A percentile compares a stretch with the other conserved stretches of the same genome.
phyloP scores from a whole-genome alignment of 2,113 vertebrate species.

The Mus spicilegus region DNA sequence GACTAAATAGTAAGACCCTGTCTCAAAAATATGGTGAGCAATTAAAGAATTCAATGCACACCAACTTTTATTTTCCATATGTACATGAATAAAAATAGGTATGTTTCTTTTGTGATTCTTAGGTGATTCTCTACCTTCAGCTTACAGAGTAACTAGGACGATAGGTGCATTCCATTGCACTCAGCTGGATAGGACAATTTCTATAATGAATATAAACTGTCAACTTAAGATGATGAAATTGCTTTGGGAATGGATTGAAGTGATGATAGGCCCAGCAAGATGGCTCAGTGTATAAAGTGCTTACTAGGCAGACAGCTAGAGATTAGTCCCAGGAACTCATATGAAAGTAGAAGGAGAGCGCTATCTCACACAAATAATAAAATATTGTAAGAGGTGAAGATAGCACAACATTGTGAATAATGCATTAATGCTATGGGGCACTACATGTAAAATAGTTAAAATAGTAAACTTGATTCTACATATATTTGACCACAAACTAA shows the following conservation, averaged over 20 bases:
- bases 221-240: conserved; percentile 43
- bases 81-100: neutral
- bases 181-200: neutral
- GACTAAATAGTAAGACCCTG: neutral
- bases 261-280: neutral
- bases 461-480: neutral
- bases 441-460: conserved; percentile 9
- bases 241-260: conserved; percentile 13
- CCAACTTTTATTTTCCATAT: neutral
- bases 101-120: neutral
- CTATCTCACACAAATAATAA: neutral
- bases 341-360: neutral
- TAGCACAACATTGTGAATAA: neutral
- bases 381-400: neutral
- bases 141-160: neutral
- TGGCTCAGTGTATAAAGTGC: neutral
- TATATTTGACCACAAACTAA: conserved; percentile 55
- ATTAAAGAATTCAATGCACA: neutral
- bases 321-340: neutral
- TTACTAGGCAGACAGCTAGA: neutral
- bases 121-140: neutral
- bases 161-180: neutral
- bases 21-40: neutral
- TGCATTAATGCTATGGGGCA: conserved; percentile 24
- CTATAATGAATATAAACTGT: conserved; percentile 49